Evolutionary conservation across 2,888 invertebrate genomes (phyloP).

Genomic region (Rapana venosa): DNA sequence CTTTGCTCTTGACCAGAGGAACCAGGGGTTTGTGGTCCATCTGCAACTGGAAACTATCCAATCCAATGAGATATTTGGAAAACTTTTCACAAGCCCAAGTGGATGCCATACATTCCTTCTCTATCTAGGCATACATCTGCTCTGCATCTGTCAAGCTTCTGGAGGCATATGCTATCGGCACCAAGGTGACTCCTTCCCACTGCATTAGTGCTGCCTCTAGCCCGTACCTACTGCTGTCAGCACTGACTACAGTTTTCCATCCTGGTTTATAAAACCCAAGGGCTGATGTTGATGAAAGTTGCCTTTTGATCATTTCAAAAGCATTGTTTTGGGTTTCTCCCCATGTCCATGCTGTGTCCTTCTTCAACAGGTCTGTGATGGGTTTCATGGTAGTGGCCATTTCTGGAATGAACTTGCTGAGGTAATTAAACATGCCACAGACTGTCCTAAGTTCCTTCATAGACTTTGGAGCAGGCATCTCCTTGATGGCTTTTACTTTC

Average conservation of each 20-base stretch:
- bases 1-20: slow-evolving; percentile 5
- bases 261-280: slow-evolving; percentile 7
- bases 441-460: slow-evolving; percentile 18
- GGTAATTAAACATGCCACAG: slow-evolving; percentile 21
- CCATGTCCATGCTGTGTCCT: slow-evolving; percentile 13
- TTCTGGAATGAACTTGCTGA: slow-evolving; percentile 16
- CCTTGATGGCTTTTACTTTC: neutral
- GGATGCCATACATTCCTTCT: slow-evolving; percentile 43
- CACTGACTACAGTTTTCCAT: slow-evolving; percentile 3
- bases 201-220: neutral
- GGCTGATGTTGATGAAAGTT: neutral
- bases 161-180: slow-evolving; percentile 25
- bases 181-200: neutral
- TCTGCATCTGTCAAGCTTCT: neutral
- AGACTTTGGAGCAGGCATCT: neutral
- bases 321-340: slow-evolving; percentile 15
- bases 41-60: slow-evolving; percentile 8
- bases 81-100: slow-evolving; percentile 45
- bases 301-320: neutral
- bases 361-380: slow-evolving; percentile 7
- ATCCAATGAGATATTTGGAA: slow-evolving; percentile 7
- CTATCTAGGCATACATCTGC: slow-evolving; percentile 22
- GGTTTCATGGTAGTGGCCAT: slow-evolving; percentile 30
- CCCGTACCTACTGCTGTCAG: neutral
- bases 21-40: slow-evolving; percentile 39